phyloP scores from a whole-genome alignment of 2,888 invertebrate genomes.

The Sicus ferrugineus region DNA sequence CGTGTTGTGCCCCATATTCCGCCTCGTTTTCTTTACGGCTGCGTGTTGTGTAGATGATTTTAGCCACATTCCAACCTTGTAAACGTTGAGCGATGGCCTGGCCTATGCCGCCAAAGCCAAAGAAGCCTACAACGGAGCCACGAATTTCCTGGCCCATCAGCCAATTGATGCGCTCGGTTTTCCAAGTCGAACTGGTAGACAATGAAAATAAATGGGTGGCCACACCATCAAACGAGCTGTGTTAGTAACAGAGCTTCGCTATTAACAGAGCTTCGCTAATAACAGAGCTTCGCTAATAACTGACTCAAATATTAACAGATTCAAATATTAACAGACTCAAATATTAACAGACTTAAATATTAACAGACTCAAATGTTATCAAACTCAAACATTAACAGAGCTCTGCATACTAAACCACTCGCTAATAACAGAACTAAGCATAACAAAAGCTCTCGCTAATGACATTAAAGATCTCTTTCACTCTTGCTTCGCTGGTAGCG shows the following conservation, averaged over 20 bases:
- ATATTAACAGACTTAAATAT: too few relatives aligned
- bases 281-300: too few relatives aligned
- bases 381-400: too few relatives aligned
- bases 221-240: slow-evolving; percentile 29
- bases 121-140: slow-evolving; percentile 83
- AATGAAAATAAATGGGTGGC: slow-evolving; percentile 29
- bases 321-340: too few relatives aligned
- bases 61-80: slow-evolving; percentile 76
- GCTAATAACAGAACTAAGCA: too few relatives aligned
- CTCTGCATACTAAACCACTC: too few relatives aligned
- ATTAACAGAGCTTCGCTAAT: too few relatives aligned
- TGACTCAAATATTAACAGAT: too few relatives aligned
- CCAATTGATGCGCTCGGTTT: slow-evolving; percentile 75
- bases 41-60: slow-evolving; percentile 79
- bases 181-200: slow-evolving; percentile 71
- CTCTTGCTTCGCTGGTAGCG: neutral
- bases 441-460: too few relatives aligned
- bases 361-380: too few relatives aligned
- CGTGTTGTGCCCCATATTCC: slow-evolving; percentile 71
- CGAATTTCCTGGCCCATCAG: slow-evolving; percentile 80
- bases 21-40: slow-evolving; percentile 70
- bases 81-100: slow-evolving; percentile 80
- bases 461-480: too few relatives aligned
- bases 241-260: neutral
- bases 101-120: slow-evolving; percentile 85